phyloP scores from a whole-genome alignment of 2,113 vertebrate genomes.

The Narcine bancroftii region DNA sequence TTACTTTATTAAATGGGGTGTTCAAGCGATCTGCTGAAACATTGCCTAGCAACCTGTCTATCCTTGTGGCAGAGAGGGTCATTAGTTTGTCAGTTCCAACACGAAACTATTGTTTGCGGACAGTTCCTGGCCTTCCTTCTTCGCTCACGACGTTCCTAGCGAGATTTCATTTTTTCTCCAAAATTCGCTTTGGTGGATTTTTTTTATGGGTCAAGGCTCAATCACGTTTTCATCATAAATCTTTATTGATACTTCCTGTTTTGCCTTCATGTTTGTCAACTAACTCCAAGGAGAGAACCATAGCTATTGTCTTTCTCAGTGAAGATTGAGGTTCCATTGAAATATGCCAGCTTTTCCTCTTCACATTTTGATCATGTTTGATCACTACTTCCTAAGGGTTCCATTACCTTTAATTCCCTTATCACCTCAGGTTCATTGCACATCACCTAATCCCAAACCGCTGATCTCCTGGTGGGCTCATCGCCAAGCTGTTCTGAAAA shows the following conservation, averaged over 20 bases:
- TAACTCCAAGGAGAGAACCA: not conserved
- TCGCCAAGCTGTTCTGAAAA: too few species aligned
- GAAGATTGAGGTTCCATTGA: too few species aligned
- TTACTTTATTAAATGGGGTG: not conserved
- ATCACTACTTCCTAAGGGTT: too few species aligned
- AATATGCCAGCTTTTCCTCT: too few species aligned
- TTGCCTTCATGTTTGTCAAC: not conserved
- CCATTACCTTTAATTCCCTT: too few species aligned
- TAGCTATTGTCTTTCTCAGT: too few species aligned
- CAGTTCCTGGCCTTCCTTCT: not conserved
- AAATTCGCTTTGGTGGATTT: not conserved
- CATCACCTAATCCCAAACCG: too few species aligned
- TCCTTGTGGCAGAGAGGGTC: conserved; percentile 4
- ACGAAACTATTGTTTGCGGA: not conserved
- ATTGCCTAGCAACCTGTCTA: conserved; percentile 14
- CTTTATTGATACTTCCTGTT: not conserved
- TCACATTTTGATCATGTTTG: too few species aligned
- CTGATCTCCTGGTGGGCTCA: too few species aligned
- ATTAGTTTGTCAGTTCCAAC: not conserved
- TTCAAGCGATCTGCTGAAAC: not conserved
- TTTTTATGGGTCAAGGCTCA: not conserved
- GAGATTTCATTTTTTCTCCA: not conserved
- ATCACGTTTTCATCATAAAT: not conserved
- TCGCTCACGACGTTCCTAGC: not conserved
- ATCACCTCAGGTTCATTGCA: too few species aligned